These are phyloP conservation scores for Sebastes diaconus DNA, from an alignment of 2,797 vertebrate genomes.

Conservation along the genomic window DNA sequence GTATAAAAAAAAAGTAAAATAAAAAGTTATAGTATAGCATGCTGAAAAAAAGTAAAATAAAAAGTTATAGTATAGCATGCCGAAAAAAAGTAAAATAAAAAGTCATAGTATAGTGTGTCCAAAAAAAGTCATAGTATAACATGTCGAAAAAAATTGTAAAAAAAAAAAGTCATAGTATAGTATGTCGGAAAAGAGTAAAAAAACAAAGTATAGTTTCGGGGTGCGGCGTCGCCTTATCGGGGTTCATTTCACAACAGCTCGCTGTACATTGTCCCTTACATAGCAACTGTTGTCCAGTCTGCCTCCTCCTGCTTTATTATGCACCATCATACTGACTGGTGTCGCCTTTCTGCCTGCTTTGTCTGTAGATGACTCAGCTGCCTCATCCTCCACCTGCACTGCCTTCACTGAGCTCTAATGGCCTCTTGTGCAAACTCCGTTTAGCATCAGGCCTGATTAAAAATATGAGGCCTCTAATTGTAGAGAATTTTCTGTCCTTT, in stretches of 20 bases:
- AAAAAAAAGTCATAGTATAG: too few relatives aligned
- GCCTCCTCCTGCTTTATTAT: not conserved
- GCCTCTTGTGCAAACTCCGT: slow-evolving; percentile 7
- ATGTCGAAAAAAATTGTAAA: too few relatives aligned
- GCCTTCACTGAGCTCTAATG: slow-evolving; percentile 21
- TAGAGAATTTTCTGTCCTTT: slow-evolving; percentile 18
- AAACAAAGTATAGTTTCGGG: not conserved
- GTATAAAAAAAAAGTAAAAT: too few relatives aligned
- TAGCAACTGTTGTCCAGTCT: not conserved
- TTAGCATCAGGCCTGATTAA: slow-evolving; percentile 29
- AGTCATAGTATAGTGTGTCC: too few relatives aligned
- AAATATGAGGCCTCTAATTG: slow-evolving; percentile 23
- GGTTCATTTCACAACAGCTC: too few relatives aligned
- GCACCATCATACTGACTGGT: slow-evolving; percentile 15
- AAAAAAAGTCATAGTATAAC: too few relatives aligned
- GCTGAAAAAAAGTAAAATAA: too few relatives aligned
- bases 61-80: too few relatives aligned
- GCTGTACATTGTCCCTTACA: too few relatives aligned
- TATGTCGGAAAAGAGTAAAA: not conserved
- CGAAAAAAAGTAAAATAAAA: too few relatives aligned
- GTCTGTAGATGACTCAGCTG: slow-evolving; percentile 52
- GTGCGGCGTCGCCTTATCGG: too few relatives aligned
- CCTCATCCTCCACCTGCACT: slow-evolving; percentile 6
- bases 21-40: too few relatives aligned
- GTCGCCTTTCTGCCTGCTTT: slow-evolving; percentile 29